A percentile compares a stretch with the other conserved stretches of the same genome.
Evolutionary conservation across 2,888 invertebrate species (phyloP).

Genomic region (Subacronicta megacephala): DNA sequence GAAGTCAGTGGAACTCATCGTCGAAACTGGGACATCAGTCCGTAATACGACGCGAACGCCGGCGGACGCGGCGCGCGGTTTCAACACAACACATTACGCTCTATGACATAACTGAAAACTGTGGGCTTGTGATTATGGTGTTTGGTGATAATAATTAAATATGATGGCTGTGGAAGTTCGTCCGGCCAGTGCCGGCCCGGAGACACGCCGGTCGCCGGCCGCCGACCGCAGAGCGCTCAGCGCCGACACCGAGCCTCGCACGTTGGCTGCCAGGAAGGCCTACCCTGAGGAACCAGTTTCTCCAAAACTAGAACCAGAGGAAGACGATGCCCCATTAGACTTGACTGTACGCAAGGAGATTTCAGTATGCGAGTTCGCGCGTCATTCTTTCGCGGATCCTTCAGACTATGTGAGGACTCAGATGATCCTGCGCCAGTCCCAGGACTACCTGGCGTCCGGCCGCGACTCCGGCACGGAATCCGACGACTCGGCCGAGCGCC

Average conservation of each 20-base stretch:
- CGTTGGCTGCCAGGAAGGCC: constrained; percentile 87
- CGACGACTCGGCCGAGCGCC: constrained; percentile 93
- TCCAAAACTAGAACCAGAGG: constrained; percentile 60
- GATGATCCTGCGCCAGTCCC: constrained; percentile 86
- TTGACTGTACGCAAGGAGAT: constrained; percentile 91
- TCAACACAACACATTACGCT: constrained; percentile 77
- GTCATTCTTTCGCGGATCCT: constrained; percentile 86
- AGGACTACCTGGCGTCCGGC: constrained; percentile 85
- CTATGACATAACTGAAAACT: constrained; percentile 85
- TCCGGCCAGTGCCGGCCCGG: constrained; percentile 80
- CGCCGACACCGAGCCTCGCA: constrained; percentile 82
- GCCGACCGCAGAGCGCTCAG: constrained; percentile 76
- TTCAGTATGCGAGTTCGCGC: constrained; percentile 86
- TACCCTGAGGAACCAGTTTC: constrained; percentile 78
- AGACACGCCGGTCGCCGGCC: constrained; percentile 72
- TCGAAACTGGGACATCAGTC: constrained; percentile 92
- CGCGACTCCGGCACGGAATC: constrained; percentile 94
- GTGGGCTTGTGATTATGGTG: constrained; percentile 83
- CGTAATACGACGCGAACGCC: constrained; percentile 86
- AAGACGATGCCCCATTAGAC: constrained; percentile 94
- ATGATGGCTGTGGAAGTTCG: constrained; percentile 89
- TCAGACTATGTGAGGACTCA: constrained; percentile 85
- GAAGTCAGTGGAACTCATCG: constrained; percentile 89
- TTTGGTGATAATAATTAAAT: constrained; percentile 79
- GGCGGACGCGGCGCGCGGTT: constrained; percentile 81